Percentiles rank a stretch among this genome's conserved stretches.
Conservation (phyloP, 23 tunicate species). For the Ascidia mentula region DNA sequence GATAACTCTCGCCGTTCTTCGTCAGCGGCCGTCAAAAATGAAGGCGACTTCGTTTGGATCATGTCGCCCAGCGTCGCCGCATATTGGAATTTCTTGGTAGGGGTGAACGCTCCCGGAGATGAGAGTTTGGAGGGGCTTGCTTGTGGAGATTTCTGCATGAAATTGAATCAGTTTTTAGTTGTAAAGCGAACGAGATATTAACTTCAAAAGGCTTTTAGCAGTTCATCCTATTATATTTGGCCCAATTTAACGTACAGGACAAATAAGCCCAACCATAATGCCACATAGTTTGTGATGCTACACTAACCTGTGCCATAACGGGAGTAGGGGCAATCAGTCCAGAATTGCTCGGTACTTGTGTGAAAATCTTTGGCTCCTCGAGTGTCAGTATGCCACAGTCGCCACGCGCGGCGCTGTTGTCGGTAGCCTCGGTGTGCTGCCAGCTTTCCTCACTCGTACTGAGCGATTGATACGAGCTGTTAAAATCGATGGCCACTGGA, state of each 20-base stretch:
- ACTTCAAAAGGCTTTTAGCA: no score
- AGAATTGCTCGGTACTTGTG: slow-evolving; percentile 30
- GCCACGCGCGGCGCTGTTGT: not conserved
- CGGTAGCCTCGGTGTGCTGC: not conserved
- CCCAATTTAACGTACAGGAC: no score
- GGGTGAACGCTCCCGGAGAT: not conserved
- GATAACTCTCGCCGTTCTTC: not conserved
- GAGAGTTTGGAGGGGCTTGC: not conserved
- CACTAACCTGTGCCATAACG: slow-evolving; percentile 19
- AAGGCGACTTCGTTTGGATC: not conserved
- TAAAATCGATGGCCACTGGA: slow-evolving; percentile 6
- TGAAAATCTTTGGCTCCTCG: slow-evolving; percentile 43
- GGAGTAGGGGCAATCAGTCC: slow-evolving; percentile 40
- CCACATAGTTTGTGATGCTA: no score
- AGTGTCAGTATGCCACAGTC: slow-evolving; percentile 26
- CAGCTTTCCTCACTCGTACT: slow-evolving; percentile 5
- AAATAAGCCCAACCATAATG: no score
- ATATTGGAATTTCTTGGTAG: not conserved
- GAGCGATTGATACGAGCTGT: slow-evolving; percentile 34
- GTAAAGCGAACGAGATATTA: no score
- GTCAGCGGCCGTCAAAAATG: not conserved
- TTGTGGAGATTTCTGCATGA: not conserved
- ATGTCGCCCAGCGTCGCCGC: not conserved
- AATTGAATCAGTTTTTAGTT: no score
- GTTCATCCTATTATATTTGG: no score